Conservation (phyloP, 2,888 invertebrate species). For the Tanaodytes sp. region DNA sequence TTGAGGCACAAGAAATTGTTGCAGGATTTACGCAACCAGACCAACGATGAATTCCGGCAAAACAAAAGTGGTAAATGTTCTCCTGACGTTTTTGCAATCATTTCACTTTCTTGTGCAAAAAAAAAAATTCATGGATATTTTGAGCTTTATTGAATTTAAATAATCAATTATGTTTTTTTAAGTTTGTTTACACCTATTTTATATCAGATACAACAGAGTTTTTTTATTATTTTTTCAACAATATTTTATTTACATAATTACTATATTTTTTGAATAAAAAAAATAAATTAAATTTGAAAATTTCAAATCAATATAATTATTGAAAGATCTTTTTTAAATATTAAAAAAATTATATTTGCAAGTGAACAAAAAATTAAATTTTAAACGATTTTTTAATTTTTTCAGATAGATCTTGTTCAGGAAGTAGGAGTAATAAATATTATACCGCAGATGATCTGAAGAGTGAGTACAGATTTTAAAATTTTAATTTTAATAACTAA, state of each 20-base stretch:
- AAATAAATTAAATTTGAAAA: too few species aligned
- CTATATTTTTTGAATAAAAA: too few species aligned
- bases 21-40: constrained; percentile 23
- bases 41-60: constrained; percentile 17
- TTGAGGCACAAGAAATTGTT: constrained; percentile 18
- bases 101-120: too few species aligned
- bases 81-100: not conserved
- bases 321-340: not conserved
- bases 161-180: too few species aligned
- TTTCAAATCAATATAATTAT: not conserved
- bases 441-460: constrained; percentile 21
- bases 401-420: constrained; percentile 3
- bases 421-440: constrained; percentile 1
- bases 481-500: too few species aligned
- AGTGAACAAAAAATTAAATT: not conserved
- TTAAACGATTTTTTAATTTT: not conserved
- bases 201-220: too few species aligned
- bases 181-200: too few species aligned
- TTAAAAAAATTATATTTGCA: too few species aligned
- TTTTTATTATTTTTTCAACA: too few species aligned
- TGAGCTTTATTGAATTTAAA: too few species aligned
- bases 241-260: too few species aligned
- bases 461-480: constrained; percentile 7
- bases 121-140: too few species aligned
- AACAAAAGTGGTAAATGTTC: constrained; percentile 14